A percentile compares a stretch with the other conserved stretches of the same genome.
Conservation (phyloP, 1,140 invertebrate species). For the Papilio dardanus region DNA sequence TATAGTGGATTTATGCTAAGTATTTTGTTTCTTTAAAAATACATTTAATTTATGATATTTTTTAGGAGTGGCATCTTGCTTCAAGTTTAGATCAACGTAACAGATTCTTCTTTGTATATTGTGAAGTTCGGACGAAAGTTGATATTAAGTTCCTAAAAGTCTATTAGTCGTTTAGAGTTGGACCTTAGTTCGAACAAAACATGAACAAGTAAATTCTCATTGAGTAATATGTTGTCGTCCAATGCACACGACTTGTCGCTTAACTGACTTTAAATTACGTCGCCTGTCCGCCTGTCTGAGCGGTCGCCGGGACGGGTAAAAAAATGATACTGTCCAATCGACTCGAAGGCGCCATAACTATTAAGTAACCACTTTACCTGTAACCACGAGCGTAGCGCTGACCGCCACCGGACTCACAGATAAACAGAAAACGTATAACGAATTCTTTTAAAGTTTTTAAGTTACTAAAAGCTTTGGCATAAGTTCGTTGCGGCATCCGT, state of each 20-base stretch:
- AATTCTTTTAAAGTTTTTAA: slow-evolving; percentile 47
- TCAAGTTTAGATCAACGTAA: neutral
- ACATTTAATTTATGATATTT: neutral
- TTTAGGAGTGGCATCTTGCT: neutral
- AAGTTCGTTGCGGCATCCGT: slow-evolving; percentile 50
- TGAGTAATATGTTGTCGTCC: slow-evolving; percentile 28
- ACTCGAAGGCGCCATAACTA: slow-evolving; percentile 55
- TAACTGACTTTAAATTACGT: slow-evolving; percentile 35
- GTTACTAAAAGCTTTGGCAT: slow-evolving; percentile 42
- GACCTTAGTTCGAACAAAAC: neutral
- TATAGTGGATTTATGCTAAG: slow-evolving; percentile 17
- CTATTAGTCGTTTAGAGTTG: neutral
- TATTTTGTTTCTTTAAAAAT: neutral
- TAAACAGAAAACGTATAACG: slow-evolving; percentile 54
- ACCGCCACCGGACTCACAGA: slow-evolving; percentile 38
- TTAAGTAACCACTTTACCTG: slow-evolving; percentile 49
- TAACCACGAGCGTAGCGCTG: neutral
- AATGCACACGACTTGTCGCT: slow-evolving; percentile 33
- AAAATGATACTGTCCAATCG: slow-evolving; percentile 49
- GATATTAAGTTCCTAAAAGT: too few species aligned
- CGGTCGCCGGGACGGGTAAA: slow-evolving; percentile 28
- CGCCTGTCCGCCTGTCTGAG: neutral
- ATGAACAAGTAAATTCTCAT: slow-evolving; percentile 19
- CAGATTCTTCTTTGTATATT: too few species aligned
- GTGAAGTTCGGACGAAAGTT: too few species aligned